A percentile compares a stretch with the other conserved stretches of the same genome.
phyloP scores from a whole-genome alignment of 2,797 vertebrate genomes.

The Ctenosaura bakeri region DNA sequence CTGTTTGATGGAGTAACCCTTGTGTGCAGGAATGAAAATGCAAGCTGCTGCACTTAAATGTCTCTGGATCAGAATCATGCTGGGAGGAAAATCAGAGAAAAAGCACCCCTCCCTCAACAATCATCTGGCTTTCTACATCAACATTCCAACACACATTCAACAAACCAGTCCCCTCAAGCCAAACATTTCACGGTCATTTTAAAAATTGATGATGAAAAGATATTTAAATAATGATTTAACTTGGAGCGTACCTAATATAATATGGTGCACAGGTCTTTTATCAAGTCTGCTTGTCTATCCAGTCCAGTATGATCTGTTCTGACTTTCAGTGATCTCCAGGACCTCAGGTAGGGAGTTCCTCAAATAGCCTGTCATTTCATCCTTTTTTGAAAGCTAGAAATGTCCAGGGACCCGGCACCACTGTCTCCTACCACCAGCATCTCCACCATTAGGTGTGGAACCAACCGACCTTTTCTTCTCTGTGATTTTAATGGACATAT shows the following conservation, averaged over 20 bases:
- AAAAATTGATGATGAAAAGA: not conserved
- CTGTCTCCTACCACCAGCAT: not conserved
- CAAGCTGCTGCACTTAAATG: not conserved
- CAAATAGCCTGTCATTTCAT: no score
- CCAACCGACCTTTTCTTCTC: not conserved
- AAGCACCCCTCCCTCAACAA: not conserved
- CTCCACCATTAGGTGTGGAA: not conserved
- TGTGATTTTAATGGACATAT: not conserved
- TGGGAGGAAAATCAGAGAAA: not conserved
- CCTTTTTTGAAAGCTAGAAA: not conserved
- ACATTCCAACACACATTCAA: not conserved
- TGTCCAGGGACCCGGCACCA: not conserved
- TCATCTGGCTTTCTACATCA: not conserved
- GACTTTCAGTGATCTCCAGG: not conserved
- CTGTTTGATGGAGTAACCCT: slow-evolving; percentile 1
- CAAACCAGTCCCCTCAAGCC: not conserved
- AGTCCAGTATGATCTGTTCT: not conserved
- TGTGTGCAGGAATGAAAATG: slow-evolving; percentile 1
- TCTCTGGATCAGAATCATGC: not conserved
- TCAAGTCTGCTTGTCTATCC: not conserved
- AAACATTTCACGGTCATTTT: not conserved
- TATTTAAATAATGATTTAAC: not conserved
- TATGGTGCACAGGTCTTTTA: not conserved
- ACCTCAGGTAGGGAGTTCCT: not conserved
- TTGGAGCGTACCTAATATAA: not conserved